A percentile compares a stretch with the other conserved stretches of the same genome.
Conservation (phyloP, 2,888 invertebrate species). For the Axea sp. region DNA sequence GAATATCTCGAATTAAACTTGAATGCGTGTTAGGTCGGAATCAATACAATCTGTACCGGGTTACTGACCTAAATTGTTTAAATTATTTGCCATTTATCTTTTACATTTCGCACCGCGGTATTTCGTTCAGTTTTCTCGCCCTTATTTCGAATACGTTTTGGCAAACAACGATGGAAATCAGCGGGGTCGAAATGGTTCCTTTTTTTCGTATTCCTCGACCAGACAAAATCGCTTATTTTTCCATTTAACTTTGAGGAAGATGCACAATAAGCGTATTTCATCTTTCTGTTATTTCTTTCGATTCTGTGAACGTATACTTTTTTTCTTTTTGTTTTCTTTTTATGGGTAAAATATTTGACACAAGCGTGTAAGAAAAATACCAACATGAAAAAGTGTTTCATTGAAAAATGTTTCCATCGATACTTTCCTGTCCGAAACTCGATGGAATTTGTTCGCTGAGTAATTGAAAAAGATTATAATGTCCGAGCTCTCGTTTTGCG, state of each 20-base stretch:
- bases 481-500: too few relatives aligned
- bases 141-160: too few relatives aligned
- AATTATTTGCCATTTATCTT: constrained; percentile 7
- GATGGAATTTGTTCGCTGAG: constrained; percentile 1
- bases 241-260: constrained; percentile 3
- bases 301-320: constrained; percentile 9
- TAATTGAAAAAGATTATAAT: constrained; percentile 5
- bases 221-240: constrained; percentile 4
- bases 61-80: constrained; percentile 28
- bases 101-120: background rate
- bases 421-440: background rate
- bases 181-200: too few relatives aligned
- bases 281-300: constrained; percentile 1
- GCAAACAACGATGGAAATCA: too few relatives aligned
- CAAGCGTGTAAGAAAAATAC: constrained; percentile 8
- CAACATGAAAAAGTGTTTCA: constrained; percentile 15
- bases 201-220: too few relatives aligned
- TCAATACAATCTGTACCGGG: constrained; percentile 34
- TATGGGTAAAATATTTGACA: constrained; percentile 7
- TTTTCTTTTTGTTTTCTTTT: background rate
- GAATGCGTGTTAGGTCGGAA: constrained; percentile 3
- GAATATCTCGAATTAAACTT: constrained; percentile 2
- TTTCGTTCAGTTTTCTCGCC: background rate
- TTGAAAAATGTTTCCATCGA: constrained; percentile 26
- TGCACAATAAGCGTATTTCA: too few relatives aligned